These are phyloP conservation scores for Belonocnema kinseyi DNA, from an alignment of 1,140 invertebrate genomes.

Conservation along the genomic window DNA sequence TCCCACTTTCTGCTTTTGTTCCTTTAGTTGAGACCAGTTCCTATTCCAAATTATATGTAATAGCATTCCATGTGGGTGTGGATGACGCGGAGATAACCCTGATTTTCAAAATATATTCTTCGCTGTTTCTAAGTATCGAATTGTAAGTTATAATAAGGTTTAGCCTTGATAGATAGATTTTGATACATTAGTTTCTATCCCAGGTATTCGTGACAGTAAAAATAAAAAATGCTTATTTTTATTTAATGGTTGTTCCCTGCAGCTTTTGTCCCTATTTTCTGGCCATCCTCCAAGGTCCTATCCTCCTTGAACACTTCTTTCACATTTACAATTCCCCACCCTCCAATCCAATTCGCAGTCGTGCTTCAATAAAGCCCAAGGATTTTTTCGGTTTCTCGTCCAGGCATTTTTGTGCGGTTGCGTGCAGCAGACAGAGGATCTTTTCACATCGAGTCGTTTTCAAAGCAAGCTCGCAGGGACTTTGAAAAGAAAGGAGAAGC, in stretches of 20 bases:
- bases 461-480: slow-evolving; percentile 22
- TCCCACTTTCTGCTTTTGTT: slow-evolving; percentile 4
- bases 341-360: background rate
- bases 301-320: slow-evolving; percentile 12
- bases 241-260: background rate
- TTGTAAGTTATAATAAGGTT: no score
- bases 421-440: slow-evolving; percentile 9
- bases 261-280: slow-evolving; percentile 12
- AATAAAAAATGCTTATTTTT: no score
- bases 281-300: slow-evolving; percentile 6
- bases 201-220: no score
- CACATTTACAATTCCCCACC: slow-evolving; percentile 13
- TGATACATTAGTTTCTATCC: no score
- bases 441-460: slow-evolving; percentile 7
- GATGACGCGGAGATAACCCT: background rate
- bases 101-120: background rate
- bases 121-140: no score
- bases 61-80: background rate
- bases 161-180: no score
- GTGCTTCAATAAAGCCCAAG: slow-evolving; percentile 29
- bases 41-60: background rate
- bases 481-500: slow-evolving; percentile 25
- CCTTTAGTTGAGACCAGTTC: background rate
- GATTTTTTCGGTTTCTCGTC: slow-evolving; percentile 29
- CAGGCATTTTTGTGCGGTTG: slow-evolving; percentile 23